Evolutionary conservation across 2,888 invertebrate species (phyloP), one percentile per base, ranked within the genome.

Genomic region (Thymelicus acteon): DNA sequence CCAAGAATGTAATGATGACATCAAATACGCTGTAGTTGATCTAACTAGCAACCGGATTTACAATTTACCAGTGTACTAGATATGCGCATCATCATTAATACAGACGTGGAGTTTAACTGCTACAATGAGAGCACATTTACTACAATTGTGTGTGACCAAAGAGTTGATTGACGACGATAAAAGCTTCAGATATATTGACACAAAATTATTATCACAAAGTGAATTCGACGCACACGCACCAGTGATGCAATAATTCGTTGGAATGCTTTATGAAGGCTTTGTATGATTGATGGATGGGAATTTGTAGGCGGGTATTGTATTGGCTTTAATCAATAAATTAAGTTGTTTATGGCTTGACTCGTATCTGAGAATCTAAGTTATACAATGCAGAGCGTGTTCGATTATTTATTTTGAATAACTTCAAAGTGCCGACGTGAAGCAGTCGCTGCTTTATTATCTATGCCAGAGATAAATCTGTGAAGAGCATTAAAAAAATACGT

Each of bases 91-190:
- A 66, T 58, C 60, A 52, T 61, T 60, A 54, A 31, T 52, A 67
- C n/a, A 44, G 0, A 19, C 19, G 19, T 54, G 54, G 54, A 40
- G 40, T 24, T 37, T 67, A 61, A 58, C 60, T 15, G n/a, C n/a
- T 31, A n/a, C 54, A 67, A 37, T 67, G 60, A 15, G 60, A 15
- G 0, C 24, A 8, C 61, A 68, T 54, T 68, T 68, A 54, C 8
- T 37, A 57, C 68, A 68, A 62, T 68, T 68, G 68, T 52, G 54
- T 60, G 19, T 67, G 40, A 40, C 54, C 31, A 54, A 61, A 68
- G 52, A 52, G 57, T 44, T 57, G 57, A 62, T 68, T 57, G 62
- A 57, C 37, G 47, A 68, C 37, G 54, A 68, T 37, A 47, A 62
- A 31, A 68, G 68, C 62, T 54, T 62, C 62, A 44, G 24, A 47